Conservation (phyloP, 2,113 vertebrate species). For the Malurus alboscapulatus region DNA sequence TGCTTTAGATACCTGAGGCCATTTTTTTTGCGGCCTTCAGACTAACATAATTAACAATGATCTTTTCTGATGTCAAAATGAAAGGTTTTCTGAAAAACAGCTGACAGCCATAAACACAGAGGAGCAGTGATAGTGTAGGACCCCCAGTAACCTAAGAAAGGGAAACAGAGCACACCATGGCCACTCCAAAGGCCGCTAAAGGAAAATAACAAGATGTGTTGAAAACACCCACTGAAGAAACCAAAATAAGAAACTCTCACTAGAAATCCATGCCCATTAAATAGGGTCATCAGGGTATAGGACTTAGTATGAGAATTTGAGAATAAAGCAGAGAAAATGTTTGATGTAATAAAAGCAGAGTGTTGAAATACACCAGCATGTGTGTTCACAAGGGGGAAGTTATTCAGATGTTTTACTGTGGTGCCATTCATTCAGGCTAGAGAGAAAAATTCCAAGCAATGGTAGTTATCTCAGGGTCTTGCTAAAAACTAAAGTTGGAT, state of each 20-base stretch:
- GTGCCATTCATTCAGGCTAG: not conserved
- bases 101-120: not conserved
- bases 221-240: not conserved
- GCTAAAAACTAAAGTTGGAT: not conserved
- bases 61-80: not conserved
- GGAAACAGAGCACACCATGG: not conserved
- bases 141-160: not conserved
- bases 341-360: not conserved
- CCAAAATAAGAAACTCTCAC: not conserved
- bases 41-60: not conserved
- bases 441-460: not conserved
- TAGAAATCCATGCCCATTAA: not conserved
- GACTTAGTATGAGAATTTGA: accelerated
- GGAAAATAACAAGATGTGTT: not conserved
- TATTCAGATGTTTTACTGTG: not conserved
- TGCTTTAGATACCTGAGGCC: not conserved
- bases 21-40: not conserved
- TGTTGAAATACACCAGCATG: not conserved
- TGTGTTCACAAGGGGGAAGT: not conserved
- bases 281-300: not conserved
- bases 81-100: not conserved
- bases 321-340: not conserved
- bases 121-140: not conserved
- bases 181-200: not conserved
- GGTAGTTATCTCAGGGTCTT: not conserved